Conservation (phyloP, 2,888 invertebrate genomes). For the Tenthredo distinguenda region DNA sequence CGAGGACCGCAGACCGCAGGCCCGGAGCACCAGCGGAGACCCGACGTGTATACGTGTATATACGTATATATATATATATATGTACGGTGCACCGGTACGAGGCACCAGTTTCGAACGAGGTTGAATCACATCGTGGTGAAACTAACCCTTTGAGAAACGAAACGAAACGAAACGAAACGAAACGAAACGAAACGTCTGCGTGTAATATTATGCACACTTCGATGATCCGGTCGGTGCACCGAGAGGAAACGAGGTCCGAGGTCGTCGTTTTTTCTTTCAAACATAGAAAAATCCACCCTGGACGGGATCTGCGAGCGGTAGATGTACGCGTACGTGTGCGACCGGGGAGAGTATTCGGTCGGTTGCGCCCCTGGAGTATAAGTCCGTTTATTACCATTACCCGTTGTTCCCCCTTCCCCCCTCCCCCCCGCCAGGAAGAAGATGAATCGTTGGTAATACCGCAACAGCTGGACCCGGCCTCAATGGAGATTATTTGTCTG, state of each 20-base stretch:
- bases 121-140: slow-evolving; percentile 22
- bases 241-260: not conserved
- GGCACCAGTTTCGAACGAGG: slow-evolving; percentile 12
- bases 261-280: not conserved
- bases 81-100: not conserved
- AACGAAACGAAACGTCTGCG: not conserved
- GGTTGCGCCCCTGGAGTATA: not conserved
- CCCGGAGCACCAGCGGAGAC: not conserved
- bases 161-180: not conserved
- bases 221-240: not conserved
- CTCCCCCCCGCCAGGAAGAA: not conserved
- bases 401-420: not conserved
- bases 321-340: too few species aligned
- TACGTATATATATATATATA: not conserved
- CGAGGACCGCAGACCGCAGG: slow-evolving; percentile 48
- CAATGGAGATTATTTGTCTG: slow-evolving; percentile 42
- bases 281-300: not conserved
- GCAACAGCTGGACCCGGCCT: slow-evolving; percentile 43
- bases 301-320: too few species aligned
- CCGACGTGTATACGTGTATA: not conserved
- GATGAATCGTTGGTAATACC: slow-evolving; percentile 39
- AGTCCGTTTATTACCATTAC: slow-evolving; percentile 36
- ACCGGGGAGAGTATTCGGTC: not conserved
- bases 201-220: not conserved
- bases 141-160: slow-evolving; percentile 23